Evolutionary conservation across 2,888 invertebrate genomes (phyloP).

Genomic region (Brenthis hecate): DNA sequence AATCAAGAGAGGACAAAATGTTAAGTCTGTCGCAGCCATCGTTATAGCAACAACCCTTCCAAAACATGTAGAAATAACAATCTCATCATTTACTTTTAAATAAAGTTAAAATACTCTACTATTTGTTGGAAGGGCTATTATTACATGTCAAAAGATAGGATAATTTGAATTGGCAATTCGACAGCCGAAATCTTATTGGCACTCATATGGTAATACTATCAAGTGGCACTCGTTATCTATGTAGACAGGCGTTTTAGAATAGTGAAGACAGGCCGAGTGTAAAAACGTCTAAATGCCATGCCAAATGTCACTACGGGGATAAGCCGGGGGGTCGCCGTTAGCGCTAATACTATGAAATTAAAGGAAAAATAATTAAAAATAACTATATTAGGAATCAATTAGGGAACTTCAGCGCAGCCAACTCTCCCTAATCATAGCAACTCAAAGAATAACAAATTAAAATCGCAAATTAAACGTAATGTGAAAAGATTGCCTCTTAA

Average conservation of each 20-base stretch:
- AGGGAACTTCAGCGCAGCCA: conserved; percentile 36
- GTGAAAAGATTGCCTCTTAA: conserved; percentile 49
- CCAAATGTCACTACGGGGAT: conserved; percentile 63
- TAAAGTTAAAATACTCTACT: background rate
- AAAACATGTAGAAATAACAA: background rate
- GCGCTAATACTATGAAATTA: conserved; percentile 51
- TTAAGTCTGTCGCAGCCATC: conserved; percentile 20
- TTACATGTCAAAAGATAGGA: background rate
- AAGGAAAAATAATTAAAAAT: conserved; percentile 38
- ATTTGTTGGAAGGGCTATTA: conserved; percentile 22
- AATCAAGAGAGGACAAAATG: conserved; percentile 30
- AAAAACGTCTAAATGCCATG: conserved; percentile 71
- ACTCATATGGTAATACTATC: background rate
- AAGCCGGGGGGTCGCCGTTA: conserved; percentile 65
- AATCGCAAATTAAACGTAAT: conserved; percentile 68
- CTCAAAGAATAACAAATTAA: conserved; percentile 58
- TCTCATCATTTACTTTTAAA: background rate
- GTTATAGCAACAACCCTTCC: conserved; percentile 28
- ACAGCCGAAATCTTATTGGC: conserved; percentile 3
- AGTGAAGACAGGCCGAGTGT: conserved; percentile 60
- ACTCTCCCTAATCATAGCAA: conserved; percentile 55
- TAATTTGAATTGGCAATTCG: conserved; percentile 2
- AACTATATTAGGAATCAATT: conserved; percentile 36
- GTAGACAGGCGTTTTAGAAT: conserved; percentile 47
- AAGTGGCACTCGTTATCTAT: conserved; percentile 31